These are phyloP conservation scores for Tympanoctomys barrerae DNA, from an alignment of 2,797 vertebrate genomes.

Conservation along the genomic window DNA sequence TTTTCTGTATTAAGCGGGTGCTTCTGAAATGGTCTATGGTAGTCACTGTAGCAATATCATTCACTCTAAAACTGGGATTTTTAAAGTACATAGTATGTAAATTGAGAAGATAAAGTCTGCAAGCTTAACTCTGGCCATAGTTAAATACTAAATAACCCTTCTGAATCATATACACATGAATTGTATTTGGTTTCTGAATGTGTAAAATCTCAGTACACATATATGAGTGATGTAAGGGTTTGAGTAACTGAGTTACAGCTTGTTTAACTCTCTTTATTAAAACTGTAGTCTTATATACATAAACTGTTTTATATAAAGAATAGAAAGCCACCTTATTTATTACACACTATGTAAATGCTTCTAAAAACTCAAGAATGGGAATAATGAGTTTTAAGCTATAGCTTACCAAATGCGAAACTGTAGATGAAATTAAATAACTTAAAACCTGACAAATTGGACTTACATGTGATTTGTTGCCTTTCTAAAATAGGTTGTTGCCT, in stretches of 20 bases:
- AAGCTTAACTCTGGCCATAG: conserved; percentile 18
- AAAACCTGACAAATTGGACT: conserved; percentile 39
- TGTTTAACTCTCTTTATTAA: conserved; percentile 41
- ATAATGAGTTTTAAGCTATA: neutral
- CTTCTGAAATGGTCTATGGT: neutral
- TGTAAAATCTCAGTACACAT: neutral
- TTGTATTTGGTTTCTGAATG: neutral
- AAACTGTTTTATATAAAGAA: neutral
- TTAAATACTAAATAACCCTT: neutral
- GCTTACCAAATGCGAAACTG: conserved; percentile 17
- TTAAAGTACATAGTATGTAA: conserved; percentile 29
- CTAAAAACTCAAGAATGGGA: neutral
- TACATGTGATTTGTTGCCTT: neutral
- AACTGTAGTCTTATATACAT: neutral
- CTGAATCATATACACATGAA: neutral
- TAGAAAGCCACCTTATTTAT: conserved; percentile 30
- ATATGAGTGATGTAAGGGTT: neutral
- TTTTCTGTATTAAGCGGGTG: neutral
- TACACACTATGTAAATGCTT: neutral
- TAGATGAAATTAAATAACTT: conserved; percentile 55
- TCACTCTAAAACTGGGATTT: neutral
- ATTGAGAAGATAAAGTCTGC: neutral
- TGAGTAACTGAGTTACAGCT: neutral
- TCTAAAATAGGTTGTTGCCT: conserved; percentile 15
- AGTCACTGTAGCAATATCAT: neutral